Evolutionary conservation across 2,113 vertebrate species (phyloP).

Genomic region (Chionis minor): DNA sequence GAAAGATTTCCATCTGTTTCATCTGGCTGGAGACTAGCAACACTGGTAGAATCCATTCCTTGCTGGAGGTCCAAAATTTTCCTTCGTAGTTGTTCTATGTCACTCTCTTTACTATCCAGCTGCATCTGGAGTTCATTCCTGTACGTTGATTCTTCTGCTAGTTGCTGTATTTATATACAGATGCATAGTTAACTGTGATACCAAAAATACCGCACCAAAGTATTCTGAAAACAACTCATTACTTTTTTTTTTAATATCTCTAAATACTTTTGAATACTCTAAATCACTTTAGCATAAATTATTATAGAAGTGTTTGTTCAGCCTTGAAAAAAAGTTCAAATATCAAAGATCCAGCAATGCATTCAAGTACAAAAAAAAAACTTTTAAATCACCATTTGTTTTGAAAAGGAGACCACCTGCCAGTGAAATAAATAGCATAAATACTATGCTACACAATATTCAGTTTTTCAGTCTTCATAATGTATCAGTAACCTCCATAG

Average conservation of each 20-base stretch:
- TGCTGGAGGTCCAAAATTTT: constrained; percentile 90
- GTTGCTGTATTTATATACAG: constrained; percentile 82
- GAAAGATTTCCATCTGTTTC: constrained; percentile 90
- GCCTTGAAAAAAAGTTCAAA: background rate
- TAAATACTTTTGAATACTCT: background rate
- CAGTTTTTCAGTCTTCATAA: background rate
- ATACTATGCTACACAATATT: background rate
- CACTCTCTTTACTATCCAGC: constrained; percentile 97
- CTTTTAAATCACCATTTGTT: background rate
- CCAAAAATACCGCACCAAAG: background rate
- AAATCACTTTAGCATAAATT: background rate
- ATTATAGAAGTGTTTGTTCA: background rate
- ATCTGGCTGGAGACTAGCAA: constrained; percentile 90
- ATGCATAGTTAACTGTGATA: background rate
- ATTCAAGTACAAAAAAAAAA: background rate
- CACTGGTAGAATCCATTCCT: constrained; percentile 92
- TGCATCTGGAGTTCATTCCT: constrained; percentile 97
- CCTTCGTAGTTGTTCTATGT: constrained; percentile 93
- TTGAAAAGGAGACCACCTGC: background rate
- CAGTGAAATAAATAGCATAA: background rate
- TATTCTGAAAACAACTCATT: background rate
- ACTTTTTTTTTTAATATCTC: background rate
- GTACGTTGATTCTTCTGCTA: constrained; percentile 88
- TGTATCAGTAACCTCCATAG: background rate
- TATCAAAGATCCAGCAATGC: background rate